Evolutionary conservation across 2,113 vertebrate genomes (phyloP).

Genomic region (Sardina pilchardus): DNA sequence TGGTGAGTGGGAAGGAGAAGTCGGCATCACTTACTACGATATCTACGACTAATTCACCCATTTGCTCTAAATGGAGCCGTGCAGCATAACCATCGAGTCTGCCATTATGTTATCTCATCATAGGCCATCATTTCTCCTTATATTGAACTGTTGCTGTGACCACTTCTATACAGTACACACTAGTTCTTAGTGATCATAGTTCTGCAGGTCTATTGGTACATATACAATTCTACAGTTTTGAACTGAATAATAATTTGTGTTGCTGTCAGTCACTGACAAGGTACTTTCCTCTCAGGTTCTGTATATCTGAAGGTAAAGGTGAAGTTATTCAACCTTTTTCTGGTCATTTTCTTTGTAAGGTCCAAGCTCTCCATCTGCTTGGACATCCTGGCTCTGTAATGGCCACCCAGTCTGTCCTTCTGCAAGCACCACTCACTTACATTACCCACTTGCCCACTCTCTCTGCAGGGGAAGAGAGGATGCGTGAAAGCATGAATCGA

Average conservation of each 20-base stretch:
- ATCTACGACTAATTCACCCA: background rate
- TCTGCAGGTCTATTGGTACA: background rate
- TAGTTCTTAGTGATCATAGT: background rate
- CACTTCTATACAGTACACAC: too few species aligned
- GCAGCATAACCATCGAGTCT: background rate
- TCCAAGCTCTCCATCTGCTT: background rate
- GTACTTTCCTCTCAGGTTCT: background rate
- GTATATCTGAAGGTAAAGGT: background rate
- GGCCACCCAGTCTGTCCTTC: background rate
- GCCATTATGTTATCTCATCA: background rate
- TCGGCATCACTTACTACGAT: background rate
- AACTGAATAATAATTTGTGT: background rate
- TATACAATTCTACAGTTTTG: background rate
- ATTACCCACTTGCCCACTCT: background rate
- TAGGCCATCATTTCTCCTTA: background rate
- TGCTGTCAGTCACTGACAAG: background rate
- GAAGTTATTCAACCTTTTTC: background rate
- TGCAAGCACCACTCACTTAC: background rate
- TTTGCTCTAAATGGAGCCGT: background rate
- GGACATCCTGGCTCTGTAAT: background rate
- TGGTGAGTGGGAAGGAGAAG: background rate
- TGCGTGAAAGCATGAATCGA: slow-evolving; percentile 16
- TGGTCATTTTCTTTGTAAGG: background rate
- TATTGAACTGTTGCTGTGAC: background rate
- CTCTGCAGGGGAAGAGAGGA: background rate